A percentile compares a stretch with the other conserved stretches of the same genome.
phyloP scores from a whole-genome alignment of 1,140 invertebrate species.

The Rhizoglyphus robini region DNA sequence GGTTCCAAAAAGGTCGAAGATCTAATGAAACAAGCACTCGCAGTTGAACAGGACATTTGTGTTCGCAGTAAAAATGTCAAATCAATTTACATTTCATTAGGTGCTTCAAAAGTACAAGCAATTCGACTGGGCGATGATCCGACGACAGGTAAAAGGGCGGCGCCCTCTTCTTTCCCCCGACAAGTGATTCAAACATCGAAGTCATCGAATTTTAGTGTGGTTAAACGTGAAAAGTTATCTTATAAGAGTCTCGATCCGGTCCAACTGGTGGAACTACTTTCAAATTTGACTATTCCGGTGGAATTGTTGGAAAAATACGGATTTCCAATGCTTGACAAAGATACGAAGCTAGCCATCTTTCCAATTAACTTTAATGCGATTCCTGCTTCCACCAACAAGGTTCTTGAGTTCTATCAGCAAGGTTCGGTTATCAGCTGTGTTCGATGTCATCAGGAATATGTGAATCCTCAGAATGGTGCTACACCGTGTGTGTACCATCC shows the following conservation, averaged over 20 bases:
- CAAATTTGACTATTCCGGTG: conserved; percentile 50
- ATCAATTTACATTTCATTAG: not conserved
- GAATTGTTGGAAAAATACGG: conserved; percentile 67
- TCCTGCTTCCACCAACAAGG: not conserved
- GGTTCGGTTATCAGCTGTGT: conserved; percentile 44
- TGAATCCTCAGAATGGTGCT: conserved; percentile 51
- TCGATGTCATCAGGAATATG: conserved; percentile 63
- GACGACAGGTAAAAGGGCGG: not conserved
- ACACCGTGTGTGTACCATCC: conserved; percentile 76
- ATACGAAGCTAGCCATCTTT: too few relatives aligned
- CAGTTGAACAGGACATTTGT: not conserved
- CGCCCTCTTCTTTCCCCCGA: too few relatives aligned
- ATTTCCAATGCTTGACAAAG: conserved; percentile 51
- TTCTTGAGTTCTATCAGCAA: not conserved
- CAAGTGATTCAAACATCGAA: conserved; percentile 47
- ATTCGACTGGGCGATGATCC: not conserved
- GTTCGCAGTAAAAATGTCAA: not conserved
- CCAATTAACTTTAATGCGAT: not conserved
- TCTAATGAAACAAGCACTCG: not conserved
- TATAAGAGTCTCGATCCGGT: conserved; percentile 27
- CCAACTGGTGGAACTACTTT: conserved; percentile 39
- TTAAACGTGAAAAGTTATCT: conserved; percentile 31
- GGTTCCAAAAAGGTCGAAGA: not conserved
- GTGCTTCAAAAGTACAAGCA: not conserved
- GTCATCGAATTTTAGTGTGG: conserved; percentile 53